Evolutionary conservation across 2,888 invertebrate species (phyloP).

Genomic region (Drosophila crucigera): DNA sequence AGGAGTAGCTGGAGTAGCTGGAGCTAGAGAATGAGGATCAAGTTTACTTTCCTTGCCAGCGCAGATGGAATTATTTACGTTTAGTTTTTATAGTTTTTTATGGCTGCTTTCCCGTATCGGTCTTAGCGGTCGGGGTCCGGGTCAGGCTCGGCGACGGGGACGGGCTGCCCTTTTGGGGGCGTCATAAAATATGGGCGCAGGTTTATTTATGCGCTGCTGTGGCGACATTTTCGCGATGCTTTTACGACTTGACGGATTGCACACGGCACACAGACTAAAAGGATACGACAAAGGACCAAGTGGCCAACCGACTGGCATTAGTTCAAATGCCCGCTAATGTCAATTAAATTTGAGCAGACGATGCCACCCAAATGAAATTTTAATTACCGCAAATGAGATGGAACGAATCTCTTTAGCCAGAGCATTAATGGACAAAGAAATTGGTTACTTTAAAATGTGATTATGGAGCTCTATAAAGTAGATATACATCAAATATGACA

Average conservation of each 20-base stretch:
- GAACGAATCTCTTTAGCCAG: constrained; percentile 12
- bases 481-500: background rate
- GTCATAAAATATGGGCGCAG: constrained; percentile 80
- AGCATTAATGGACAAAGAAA: constrained; percentile 39
- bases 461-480: constrained; percentile 2
- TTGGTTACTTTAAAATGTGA: constrained; percentile 36
- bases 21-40: constrained; percentile 20
- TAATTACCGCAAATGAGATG: constrained; percentile 77
- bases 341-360: constrained; percentile 74
- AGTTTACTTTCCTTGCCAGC: constrained; percentile 62
- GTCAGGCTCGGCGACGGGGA: too few relatives aligned
- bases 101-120: constrained; percentile 48
- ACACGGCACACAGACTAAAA: constrained; percentile 30
- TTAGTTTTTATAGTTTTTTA: constrained; percentile 83
- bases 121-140: constrained; percentile 4
- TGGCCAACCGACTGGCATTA: constrained; percentile 52
- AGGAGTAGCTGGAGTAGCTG: background rate
- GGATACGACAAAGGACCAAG: constrained; percentile 20
- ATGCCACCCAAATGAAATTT: constrained; percentile 69
- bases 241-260: constrained; percentile 79
- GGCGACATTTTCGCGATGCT: constrained; percentile 73
- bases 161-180: constrained; percentile 40
- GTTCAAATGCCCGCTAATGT: constrained; percentile 73
- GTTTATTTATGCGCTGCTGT: constrained; percentile 76
- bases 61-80: constrained; percentile 82